Conservation (phyloP, 2,797 vertebrate genomes). For the Syngnathus rostellatus region DNA sequence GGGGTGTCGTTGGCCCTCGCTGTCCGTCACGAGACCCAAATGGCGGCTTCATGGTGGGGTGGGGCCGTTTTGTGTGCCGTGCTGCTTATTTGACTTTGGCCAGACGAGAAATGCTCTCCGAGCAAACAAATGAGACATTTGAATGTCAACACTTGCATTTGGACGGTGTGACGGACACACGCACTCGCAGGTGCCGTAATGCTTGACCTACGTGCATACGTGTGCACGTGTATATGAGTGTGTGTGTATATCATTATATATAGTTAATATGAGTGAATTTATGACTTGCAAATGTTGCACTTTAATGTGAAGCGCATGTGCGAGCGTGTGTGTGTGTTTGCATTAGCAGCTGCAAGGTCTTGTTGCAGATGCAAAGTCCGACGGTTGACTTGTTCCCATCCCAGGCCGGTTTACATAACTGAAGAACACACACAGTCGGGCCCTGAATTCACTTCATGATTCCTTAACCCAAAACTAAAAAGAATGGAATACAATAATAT, state of each 20-base stretch:
- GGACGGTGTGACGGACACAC: slow-evolving; percentile 27
- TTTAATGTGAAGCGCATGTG: neutral
- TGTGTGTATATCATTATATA: slow-evolving; percentile 21
- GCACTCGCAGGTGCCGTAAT: neutral
- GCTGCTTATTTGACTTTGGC: slow-evolving; percentile 32
- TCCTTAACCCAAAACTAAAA: too few relatives aligned
- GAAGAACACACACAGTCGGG: slow-evolving; percentile 39
- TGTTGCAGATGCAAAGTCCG: slow-evolving; percentile 71
- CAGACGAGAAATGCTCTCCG: slow-evolving; percentile 60
- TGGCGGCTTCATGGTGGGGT: slow-evolving; percentile 30
- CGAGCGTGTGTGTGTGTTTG: slow-evolving; percentile 48
- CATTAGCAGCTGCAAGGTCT: slow-evolving; percentile 63
- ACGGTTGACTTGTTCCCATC: slow-evolving; percentile 71
- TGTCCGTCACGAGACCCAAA: slow-evolving; percentile 33
- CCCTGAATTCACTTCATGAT: too few relatives aligned
- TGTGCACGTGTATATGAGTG: slow-evolving; percentile 7
- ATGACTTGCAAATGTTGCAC: slow-evolving; percentile 2
- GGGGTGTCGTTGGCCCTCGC: slow-evolving; percentile 3
- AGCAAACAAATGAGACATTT: slow-evolving; percentile 68
- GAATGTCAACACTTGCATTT: slow-evolving; percentile 64
- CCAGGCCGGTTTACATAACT: slow-evolving; percentile 76
- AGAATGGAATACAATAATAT: too few relatives aligned
- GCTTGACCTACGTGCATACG: neutral
- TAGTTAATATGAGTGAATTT: too few relatives aligned
- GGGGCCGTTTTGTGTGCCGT: slow-evolving; percentile 38